Evolutionary conservation across 1,140 invertebrate genomes (phyloP), one percentile per base, ranked within the genome.

Genomic region (Drosophila biarmipes): DNA sequence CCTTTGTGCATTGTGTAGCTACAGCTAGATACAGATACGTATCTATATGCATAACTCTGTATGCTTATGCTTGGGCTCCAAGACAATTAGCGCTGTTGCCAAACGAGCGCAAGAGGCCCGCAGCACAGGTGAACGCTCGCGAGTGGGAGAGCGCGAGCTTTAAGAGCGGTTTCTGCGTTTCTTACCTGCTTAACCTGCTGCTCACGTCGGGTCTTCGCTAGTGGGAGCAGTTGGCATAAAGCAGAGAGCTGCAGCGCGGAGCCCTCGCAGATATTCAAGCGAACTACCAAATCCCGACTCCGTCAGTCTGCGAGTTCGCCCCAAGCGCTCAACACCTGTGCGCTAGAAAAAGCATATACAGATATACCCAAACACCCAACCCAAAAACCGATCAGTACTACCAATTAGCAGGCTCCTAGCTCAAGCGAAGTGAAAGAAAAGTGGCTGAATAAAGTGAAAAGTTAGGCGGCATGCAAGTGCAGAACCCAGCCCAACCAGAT

Each of bases 251-350:
- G 37, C 14, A 59, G 54, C 24, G 55, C 19, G 21, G 21, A 66
- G 56, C 43, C 61, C 61, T 46, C 61, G 46, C 27, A 68, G 66
- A 68, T 68, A 68, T 52, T 54, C 63, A 68, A 54, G 42, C 34
- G 4, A 53, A 35, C 62, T 29, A 34, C 53, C 72, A 56, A 51
- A 53, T 75, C 46, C 37, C 52, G 34, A 73, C 40, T 68, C 49
- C 40, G 27, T 62, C 80, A 84, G 82, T 87, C 79, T 72, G 74
- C 80, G 75, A 62, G 74, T 61, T 80, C 66, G 79, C 84, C 67
- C 64, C 66, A 35, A 82, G 71, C 75, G 31, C 21, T 64, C 51
- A 79, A 56, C 58, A 46, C 38, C 27, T 66, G 43, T 38, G 66
- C 27, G 49, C 27, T 42, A 4, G 17, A 17, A 24, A 42, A 17